Evolutionary conservation across 1,140 invertebrate genomes (phyloP).

Genomic region (Sycobia sp.): DNA sequence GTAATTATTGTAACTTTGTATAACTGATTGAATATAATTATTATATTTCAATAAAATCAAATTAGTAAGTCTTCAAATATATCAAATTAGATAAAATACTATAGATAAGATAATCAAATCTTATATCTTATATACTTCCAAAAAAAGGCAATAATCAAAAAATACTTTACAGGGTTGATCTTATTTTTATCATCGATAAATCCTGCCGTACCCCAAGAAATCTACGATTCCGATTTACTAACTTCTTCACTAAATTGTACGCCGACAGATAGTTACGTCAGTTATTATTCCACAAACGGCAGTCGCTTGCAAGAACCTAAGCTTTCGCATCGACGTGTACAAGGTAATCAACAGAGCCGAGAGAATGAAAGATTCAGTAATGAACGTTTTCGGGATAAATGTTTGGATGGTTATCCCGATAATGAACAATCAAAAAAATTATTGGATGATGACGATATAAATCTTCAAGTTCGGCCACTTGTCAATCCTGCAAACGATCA

Average conservation of each 20-base stretch:
- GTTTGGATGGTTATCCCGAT: background rate
- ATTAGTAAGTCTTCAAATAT: too few species aligned
- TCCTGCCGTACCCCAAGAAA: background rate
- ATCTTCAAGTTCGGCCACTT: background rate
- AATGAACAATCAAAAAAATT: background rate
- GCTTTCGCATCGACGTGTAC: background rate
- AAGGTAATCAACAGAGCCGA: background rate
- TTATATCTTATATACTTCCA: too few species aligned
- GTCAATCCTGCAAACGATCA: background rate
- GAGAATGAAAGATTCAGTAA: too few species aligned
- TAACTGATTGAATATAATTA: too few species aligned
- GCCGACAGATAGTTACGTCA: conserved; percentile 43
- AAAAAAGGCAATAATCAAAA: too few species aligned
- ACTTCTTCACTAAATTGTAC: conserved; percentile 43
- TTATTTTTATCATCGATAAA: conserved; percentile 1
- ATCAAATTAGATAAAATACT: too few species aligned
- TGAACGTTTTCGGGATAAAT: background rate
- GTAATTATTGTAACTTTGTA: too few species aligned
- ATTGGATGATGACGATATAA: background rate
- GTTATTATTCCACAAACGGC: conserved; percentile 37
- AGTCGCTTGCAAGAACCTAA: conserved; percentile 2
- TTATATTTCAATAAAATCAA: too few species aligned
- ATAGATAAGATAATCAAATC: too few species aligned
- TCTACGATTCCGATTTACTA: background rate
- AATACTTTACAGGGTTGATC: conserved; percentile 5